Evolutionary conservation across 2,888 invertebrate genomes (phyloP).

Genomic region (Orthosia gracilis): DNA sequence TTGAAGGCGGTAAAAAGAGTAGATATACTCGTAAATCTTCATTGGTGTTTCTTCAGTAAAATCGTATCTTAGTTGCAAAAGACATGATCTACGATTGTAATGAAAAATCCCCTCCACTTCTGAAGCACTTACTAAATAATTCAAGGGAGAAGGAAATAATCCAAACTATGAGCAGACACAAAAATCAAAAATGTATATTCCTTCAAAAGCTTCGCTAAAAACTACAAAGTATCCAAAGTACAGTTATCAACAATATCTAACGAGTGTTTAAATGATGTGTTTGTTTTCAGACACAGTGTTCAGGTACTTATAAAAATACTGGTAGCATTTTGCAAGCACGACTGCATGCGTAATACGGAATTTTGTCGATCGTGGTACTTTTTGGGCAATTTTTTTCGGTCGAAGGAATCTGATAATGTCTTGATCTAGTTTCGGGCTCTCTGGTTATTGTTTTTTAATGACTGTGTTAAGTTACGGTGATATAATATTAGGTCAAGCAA

Average conservation of each 20-base stretch:
- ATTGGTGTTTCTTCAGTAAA: background rate
- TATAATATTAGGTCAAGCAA: too few relatives aligned
- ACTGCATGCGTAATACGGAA: conserved; percentile 30
- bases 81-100: background rate
- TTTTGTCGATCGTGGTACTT: conserved; percentile 35
- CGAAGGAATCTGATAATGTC: conserved; percentile 16
- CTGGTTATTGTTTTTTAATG: conserved; percentile 19
- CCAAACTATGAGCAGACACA: too few relatives aligned
- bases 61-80: background rate
- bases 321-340: conserved; percentile 44
- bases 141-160: background rate
- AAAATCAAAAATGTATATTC: background rate
- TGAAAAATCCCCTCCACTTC: background rate
- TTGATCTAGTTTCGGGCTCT: conserved; percentile 20
- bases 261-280: conserved; percentile 61
- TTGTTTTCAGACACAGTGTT: conserved; percentile 55
- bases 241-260: conserved; percentile 57
- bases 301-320: conserved; percentile 45
- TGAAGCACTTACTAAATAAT: background rate
- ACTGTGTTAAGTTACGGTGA: too few relatives aligned
- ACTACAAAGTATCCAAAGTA: conserved; percentile 30
- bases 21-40: too few relatives aligned
- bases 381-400: conserved; percentile 30
- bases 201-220: conserved; percentile 8
- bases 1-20: too few relatives aligned